Percentiles rank a stretch among this genome's conserved stretches.
phyloP scores from a whole-genome alignment of 2,888 invertebrate species.

The Eristalinus aeneus region DNA sequence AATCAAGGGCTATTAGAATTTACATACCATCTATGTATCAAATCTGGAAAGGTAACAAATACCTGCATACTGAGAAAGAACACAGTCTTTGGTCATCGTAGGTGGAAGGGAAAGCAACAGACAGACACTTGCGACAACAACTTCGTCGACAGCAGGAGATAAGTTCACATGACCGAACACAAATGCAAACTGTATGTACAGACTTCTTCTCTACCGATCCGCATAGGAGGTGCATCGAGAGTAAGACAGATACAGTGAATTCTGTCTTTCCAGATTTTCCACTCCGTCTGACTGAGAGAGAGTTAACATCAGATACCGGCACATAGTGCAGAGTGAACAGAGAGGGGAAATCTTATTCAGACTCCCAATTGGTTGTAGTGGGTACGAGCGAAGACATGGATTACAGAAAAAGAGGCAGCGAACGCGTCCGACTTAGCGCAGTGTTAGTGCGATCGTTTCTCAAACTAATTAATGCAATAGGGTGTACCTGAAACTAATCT shows the following conservation, averaged over 20 bases:
- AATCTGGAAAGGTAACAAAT: conserved; percentile 72
- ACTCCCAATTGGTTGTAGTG: conserved; percentile 58
- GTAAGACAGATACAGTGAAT: conserved; percentile 60
- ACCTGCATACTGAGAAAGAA: conserved; percentile 63
- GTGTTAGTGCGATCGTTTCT: conserved; percentile 53
- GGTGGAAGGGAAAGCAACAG: conserved; percentile 66
- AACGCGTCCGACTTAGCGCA: conserved; percentile 38
- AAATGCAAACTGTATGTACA: conserved; percentile 58
- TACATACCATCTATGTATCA: conserved; percentile 75
- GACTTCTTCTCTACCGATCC: conserved; percentile 37
- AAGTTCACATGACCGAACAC: conserved; percentile 68
- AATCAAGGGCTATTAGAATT: conserved; percentile 79
- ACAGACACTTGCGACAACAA: conserved; percentile 38
- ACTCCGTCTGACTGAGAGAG: conserved; percentile 66
- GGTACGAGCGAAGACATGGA: conserved; percentile 24
- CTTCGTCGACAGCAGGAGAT: conserved; percentile 28
- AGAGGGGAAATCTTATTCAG: conserved; percentile 60
- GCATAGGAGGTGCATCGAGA: conserved; percentile 70
- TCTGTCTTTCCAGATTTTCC: conserved; percentile 57
- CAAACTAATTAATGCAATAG: conserved; percentile 39
- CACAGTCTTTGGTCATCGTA: conserved; percentile 60
- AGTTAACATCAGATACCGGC: conserved; percentile 16
- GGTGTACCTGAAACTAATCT: conserved; percentile 24
- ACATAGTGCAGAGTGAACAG: conserved; percentile 54
- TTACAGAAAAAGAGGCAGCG: conserved; percentile 29